Evolutionary conservation across 2,113 vertebrate species (phyloP).

Genomic region (Meriones unguiculatus): DNA sequence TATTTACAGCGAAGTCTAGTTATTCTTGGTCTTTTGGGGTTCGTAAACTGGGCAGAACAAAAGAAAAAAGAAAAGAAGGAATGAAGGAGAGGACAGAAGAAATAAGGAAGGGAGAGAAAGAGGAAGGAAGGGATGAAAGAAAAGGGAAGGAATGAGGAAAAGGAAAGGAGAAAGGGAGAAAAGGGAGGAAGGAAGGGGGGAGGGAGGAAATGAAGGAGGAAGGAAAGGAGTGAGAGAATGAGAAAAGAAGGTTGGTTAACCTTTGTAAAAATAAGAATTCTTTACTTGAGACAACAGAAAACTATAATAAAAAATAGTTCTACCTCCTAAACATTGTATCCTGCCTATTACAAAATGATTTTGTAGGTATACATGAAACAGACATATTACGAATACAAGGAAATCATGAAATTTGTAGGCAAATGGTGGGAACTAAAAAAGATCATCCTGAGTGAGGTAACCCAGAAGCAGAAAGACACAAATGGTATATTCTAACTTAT

Average conservation of each 20-base stretch:
- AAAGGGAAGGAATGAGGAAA: background rate
- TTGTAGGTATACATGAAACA: background rate
- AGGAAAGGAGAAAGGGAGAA: no score
- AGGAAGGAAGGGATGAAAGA: no score
- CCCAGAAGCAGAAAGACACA: no score
- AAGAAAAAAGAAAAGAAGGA: background rate
- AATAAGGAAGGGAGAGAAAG: accelerated
- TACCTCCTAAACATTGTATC: background rate
- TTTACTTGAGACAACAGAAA: background rate
- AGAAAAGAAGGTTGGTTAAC: background rate
- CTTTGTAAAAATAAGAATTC: slow-evolving; percentile 1
- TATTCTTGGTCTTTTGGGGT: no score
- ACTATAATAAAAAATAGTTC: background rate
- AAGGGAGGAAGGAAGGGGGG: accelerated
- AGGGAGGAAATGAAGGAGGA: background rate
- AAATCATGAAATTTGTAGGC: no score
- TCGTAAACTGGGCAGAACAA: background rate
- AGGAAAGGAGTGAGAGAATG: background rate
- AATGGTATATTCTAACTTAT: no score
- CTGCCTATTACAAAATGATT: background rate
- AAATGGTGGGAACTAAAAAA: no score
- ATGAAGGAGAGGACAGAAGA: background rate
- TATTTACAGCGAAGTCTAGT: no score
- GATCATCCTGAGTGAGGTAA: no score
- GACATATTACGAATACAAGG: background rate